Percentiles rank a stretch among this genome's conserved stretches.
phyloP scores from a whole-genome alignment of 1,140 invertebrate genomes.

The Diorhabda elongata region DNA sequence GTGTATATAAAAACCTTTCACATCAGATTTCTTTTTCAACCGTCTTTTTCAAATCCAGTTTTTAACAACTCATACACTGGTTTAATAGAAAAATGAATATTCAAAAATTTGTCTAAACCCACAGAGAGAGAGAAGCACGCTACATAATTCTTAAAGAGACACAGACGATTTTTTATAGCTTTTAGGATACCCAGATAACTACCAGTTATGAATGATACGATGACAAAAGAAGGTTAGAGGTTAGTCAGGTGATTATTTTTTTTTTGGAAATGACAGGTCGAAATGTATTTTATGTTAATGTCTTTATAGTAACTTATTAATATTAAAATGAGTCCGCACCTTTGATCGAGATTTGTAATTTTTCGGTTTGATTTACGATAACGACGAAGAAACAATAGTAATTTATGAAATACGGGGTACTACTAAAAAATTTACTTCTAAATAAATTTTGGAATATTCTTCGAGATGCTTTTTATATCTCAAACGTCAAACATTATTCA shows the following conservation, averaged over 20 bases:
- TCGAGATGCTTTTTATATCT: no score
- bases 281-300: conserved; percentile 3
- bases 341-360: no score
- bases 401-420: no score
- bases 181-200: neutral
- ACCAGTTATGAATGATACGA: conserved; percentile 1
- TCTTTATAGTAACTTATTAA: conserved; percentile 1
- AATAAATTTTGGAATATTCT: no score
- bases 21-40: no score
- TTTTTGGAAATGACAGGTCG: neutral
- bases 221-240: neutral
- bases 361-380: no score
- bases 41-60: no score
- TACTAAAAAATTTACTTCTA: no score
- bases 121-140: neutral
- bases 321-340: neutral
- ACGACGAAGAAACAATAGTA: no score
- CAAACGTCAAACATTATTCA: no score
- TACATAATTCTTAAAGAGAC: neutral
- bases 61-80: no score
- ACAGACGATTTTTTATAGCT: conserved; percentile 1
- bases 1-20: no score
- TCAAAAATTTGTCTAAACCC: neutral
- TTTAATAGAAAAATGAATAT: neutral
- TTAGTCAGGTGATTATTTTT: neutral